These are phyloP conservation scores for Cantharis nigra DNA, from an alignment of 2,888 invertebrate species.

Conservation along the genomic window DNA sequence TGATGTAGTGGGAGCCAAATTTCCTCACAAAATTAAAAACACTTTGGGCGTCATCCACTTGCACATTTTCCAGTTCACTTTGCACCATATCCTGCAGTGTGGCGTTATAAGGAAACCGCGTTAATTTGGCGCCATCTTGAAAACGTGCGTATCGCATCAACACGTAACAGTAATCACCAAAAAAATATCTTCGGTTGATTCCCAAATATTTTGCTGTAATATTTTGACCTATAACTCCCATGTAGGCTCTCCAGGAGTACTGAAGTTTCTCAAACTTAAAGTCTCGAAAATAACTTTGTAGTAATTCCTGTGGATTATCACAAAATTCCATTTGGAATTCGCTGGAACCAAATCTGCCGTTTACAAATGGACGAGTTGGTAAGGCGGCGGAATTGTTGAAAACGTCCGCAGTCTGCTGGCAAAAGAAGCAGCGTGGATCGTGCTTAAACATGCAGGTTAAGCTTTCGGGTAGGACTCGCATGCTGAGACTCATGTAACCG, in stretches of 20 bases:
- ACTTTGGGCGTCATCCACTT: conserved; percentile 74
- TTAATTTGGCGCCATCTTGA: conserved; percentile 73
- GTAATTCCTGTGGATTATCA: conserved; percentile 81
- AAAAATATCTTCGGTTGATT: conserved; percentile 80
- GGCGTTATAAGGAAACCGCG: conserved; percentile 67
- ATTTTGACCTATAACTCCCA: conserved; percentile 82
- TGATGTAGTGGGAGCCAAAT: conserved; percentile 86
- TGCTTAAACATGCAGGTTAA: conserved; percentile 64
- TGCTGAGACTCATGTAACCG: conserved; percentile 57
- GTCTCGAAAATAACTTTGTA: conserved; percentile 87
- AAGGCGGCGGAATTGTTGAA: conserved; percentile 66
- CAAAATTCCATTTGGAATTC: conserved; percentile 94
- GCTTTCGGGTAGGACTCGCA: conserved; percentile 58
- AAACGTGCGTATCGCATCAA: conserved; percentile 71
- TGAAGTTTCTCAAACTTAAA: conserved; percentile 82
- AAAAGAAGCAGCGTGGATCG: conserved; percentile 66
- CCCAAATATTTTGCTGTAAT: conserved; percentile 81
- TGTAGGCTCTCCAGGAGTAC: conserved; percentile 86
- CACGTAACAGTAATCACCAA: conserved; percentile 79
- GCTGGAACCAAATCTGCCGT: conserved; percentile 72
- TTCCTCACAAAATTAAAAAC: conserved; percentile 80
- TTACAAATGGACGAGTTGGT: conserved; percentile 45
- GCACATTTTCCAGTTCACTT: conserved; percentile 68
- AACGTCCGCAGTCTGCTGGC: conserved; percentile 72
- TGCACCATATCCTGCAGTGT: conserved; percentile 71